A percentile compares a stretch with the other conserved stretches of the same genome.
These are phyloP conservation scores for Tenebrosternarchus preto DNA, from an alignment of 2,113 vertebrate species.

Conservation along the genomic window DNA sequence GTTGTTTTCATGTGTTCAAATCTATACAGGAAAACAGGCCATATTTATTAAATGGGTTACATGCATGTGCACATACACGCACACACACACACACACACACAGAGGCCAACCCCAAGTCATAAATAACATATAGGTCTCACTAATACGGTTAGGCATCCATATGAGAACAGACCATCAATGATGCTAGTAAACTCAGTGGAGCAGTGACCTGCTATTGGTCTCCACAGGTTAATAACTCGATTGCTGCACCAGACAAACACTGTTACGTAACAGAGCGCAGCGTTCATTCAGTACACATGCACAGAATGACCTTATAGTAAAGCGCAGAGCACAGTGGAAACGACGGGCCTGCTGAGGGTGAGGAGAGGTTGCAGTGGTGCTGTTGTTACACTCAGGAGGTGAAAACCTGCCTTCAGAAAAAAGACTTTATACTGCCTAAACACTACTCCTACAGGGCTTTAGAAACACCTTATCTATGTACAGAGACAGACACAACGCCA, in stretches of 20 bases:
- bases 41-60: too few relatives aligned
- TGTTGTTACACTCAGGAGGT: not conserved
- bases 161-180: too few relatives aligned
- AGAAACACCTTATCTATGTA: not conserved
- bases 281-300: not conserved
- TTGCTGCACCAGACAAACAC: not conserved
- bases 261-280: conserved; percentile 39
- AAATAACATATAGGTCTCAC: not conserved
- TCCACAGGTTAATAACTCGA: conserved; percentile 12
- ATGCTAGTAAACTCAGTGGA: too few relatives aligned
- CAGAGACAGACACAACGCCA: too few relatives aligned
- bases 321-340: not conserved
- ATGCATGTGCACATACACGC: too few relatives aligned
- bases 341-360: too few relatives aligned
- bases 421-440: not conserved
- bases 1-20: too few relatives aligned
- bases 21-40: too few relatives aligned
- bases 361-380: not conserved
- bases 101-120: too few relatives aligned
- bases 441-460: not conserved
- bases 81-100: too few relatives aligned
- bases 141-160: not conserved
- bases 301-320: conserved; percentile 32
- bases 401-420: not conserved
- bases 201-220: conserved; percentile 33